Conservation (phyloP, 2,888 invertebrate genomes). For the Phaonia tiefii region DNA sequence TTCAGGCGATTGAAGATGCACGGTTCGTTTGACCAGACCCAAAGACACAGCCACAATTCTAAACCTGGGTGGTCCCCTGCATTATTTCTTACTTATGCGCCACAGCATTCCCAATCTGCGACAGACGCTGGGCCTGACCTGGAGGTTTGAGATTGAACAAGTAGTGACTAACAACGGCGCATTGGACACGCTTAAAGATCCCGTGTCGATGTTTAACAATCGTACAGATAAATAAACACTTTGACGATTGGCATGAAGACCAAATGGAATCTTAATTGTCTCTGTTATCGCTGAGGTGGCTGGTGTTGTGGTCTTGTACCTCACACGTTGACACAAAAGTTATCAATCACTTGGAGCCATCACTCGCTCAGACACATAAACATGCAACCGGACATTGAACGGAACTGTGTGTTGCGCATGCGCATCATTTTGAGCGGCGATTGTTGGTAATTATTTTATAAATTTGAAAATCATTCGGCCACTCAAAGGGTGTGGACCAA, state of each 20-base stretch:
- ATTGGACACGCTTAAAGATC: slow-evolving; percentile 19
- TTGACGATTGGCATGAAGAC: background rate
- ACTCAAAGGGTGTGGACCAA: background rate
- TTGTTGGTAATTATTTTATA: no score
- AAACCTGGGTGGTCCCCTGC: slow-evolving; percentile 67
- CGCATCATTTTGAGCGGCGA: background rate
- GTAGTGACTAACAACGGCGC: slow-evolving; percentile 19
- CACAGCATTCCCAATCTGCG: slow-evolving; percentile 7
- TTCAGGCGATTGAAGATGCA: slow-evolving; percentile 38
- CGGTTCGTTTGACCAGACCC: slow-evolving; percentile 7
- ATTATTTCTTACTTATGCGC: slow-evolving; percentile 59
- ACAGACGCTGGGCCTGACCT: background rate
- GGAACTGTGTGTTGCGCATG: slow-evolving; percentile 15
- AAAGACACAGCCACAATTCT: slow-evolving; percentile 42
- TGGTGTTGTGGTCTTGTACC: slow-evolving; percentile 37
- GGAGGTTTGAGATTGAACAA: background rate
- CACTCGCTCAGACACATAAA: background rate
- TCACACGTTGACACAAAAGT: slow-evolving; percentile 61
- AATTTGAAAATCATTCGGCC: background rate
- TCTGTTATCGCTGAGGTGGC: slow-evolving; percentile 6
- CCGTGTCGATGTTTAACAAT: slow-evolving; percentile 10
- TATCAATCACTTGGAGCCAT: slow-evolving; percentile 58
- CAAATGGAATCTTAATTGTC: slow-evolving; percentile 26
- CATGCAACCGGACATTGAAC: background rate
- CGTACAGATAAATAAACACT: slow-evolving; percentile 20